Evolutionary conservation across 2,888 invertebrate species (phyloP).

Genomic region (Eurytoma adleriae): DNA sequence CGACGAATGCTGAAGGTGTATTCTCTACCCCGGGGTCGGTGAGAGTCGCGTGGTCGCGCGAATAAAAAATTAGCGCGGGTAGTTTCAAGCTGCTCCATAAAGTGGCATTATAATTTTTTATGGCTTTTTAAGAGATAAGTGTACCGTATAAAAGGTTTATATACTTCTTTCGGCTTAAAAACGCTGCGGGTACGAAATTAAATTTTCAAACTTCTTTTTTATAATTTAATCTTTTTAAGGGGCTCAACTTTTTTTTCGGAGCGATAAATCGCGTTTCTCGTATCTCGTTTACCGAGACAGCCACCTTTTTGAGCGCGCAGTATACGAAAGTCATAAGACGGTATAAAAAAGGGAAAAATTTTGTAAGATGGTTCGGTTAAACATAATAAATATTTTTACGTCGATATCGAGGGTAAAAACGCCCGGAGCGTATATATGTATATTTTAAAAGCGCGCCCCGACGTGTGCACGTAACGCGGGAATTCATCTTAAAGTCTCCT

Average conservation of each 20-base stretch:
- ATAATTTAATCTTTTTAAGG: no score
- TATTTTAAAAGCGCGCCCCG: not conserved
- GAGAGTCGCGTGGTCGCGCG: not conserved
- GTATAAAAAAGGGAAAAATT: no score
- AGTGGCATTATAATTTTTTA: conserved; percentile 6
- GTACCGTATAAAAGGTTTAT: not conserved
- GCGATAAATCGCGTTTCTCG: no score
- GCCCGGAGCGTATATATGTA: no score
- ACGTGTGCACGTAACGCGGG: not conserved
- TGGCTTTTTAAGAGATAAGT: conserved; percentile 5
- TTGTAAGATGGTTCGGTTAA: no score
- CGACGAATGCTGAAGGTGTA: not conserved
- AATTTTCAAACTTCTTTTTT: conserved; percentile 8
- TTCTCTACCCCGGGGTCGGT: not conserved
- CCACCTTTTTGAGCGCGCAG: no score
- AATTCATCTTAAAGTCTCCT: conserved; percentile 15
- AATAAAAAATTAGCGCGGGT: not conserved
- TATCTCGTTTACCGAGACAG: no score
- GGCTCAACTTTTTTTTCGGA: no score
- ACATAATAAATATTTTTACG: no score
- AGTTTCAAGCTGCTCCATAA: not conserved
- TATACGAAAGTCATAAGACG: no score
- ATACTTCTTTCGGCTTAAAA: not conserved
- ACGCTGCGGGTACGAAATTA: conserved; percentile 4
- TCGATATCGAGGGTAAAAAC: no score